phyloP scores from a whole-genome alignment of 1,140 invertebrate species.

The Theocolax elegans region DNA sequence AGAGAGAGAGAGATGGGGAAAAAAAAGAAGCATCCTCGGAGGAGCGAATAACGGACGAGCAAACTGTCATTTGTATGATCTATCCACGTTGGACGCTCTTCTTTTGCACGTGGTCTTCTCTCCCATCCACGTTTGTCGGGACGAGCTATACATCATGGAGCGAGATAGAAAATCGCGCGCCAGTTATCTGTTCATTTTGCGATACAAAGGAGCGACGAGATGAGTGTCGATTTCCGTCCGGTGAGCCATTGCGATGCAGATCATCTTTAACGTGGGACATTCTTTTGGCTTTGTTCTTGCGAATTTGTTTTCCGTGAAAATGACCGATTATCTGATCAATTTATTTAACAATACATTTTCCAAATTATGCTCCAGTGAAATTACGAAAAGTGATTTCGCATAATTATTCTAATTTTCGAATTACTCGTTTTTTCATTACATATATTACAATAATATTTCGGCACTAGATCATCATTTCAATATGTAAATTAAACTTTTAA shows the following conservation, averaged over 20 bases:
- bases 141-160: not conserved
- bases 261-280: not conserved
- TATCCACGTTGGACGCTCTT: not conserved
- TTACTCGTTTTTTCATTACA: no score
- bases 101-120: not conserved
- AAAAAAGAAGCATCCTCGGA: conserved; percentile 6
- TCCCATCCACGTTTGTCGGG: not conserved
- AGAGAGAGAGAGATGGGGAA: not conserved
- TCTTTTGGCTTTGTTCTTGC: no score
- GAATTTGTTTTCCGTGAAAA: no score
- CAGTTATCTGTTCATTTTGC: conserved; percentile 8
- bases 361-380: no score
- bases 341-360: no score
- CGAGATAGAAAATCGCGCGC: not conserved
- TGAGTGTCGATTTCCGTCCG: conserved; percentile 1
- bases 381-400: no score
- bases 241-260: no score
- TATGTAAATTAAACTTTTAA: no score
- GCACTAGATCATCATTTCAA: no score
- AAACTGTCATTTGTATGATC: conserved; percentile 40
- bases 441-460: no score
- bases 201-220: not conserved
- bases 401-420: no score
- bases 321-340: no score
- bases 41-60: conserved; percentile 37